Percentiles rank a stretch among this genome's conserved stretches.
These are phyloP conservation scores for Hippopotamyrus pictus DNA, from an alignment of 2,797 vertebrate genomes.

Conservation along the genomic window DNA sequence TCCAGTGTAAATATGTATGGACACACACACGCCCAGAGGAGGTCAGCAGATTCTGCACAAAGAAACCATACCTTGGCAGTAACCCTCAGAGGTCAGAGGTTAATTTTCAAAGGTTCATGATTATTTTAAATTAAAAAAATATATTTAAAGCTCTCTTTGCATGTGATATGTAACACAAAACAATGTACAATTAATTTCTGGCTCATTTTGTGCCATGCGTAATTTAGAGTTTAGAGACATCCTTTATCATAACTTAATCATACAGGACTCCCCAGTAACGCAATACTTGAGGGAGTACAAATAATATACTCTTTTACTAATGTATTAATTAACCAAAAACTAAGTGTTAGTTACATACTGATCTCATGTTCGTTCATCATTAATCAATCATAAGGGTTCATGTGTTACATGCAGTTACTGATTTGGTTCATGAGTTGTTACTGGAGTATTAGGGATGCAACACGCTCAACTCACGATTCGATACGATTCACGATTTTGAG, in stretches of 20 bases:
- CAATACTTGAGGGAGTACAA: background rate
- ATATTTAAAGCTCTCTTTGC: background rate
- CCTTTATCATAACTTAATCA: background rate
- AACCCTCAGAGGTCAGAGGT: background rate
- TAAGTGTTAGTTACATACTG: background rate
- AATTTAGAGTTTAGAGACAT: background rate
- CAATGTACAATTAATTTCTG: background rate
- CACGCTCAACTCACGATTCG: no score
- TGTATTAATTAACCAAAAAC: background rate
- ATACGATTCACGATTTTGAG: no score
- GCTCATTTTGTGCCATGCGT: background rate
- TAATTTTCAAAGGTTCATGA: background rate
- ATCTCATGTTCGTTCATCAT: background rate
- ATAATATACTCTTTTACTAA: background rate
- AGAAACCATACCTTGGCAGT: background rate
- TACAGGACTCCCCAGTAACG: background rate
- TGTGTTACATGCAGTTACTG: background rate
- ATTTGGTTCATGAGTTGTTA: background rate
- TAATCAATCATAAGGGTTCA: background rate
- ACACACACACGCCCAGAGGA: background rate
- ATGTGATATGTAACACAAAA: background rate
- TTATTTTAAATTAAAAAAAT: background rate
- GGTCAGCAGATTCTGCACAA: background rate
- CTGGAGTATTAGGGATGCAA: background rate
- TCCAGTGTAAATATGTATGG: background rate